These are phyloP conservation scores for Ommatoiulus sabulosus DNA, from an alignment of 2,888 invertebrate genomes.

Conservation along the genomic window DNA sequence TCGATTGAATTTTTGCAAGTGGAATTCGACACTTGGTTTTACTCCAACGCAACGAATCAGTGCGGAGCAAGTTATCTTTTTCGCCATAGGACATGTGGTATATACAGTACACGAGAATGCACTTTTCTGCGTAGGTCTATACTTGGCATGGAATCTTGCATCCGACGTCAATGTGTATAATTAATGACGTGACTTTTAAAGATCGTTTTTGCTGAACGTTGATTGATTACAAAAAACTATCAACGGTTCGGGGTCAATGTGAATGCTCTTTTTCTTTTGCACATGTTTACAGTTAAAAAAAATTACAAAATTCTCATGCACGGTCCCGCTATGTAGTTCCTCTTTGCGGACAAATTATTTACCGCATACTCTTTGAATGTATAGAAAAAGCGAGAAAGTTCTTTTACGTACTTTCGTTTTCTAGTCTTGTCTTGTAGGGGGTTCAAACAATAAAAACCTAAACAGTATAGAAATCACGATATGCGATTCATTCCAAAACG, in stretches of 20 bases:
- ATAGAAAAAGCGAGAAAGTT: too few relatives aligned
- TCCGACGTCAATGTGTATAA: background rate
- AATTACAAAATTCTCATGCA: too few relatives aligned
- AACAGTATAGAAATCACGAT: too few relatives aligned
- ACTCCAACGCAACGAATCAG: background rate
- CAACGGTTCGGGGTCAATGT: background rate
- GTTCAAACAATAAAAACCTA: too few relatives aligned
- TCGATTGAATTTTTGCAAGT: background rate
- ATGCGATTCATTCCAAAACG: too few relatives aligned
- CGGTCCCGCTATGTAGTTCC: too few relatives aligned
- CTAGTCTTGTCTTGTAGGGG: too few relatives aligned
- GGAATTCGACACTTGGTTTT: background rate
- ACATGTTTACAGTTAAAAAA: background rate
- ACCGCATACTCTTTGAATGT: too few relatives aligned
- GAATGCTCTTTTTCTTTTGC: background rate
- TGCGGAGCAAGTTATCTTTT: background rate
- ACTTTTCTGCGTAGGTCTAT: background rate
- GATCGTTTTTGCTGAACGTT: background rate
- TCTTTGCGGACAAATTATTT: too few relatives aligned
- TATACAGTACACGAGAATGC: background rate
- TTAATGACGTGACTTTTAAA: background rate
- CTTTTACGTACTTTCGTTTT: too few relatives aligned
- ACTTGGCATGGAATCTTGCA: background rate
- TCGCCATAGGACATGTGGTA: background rate
- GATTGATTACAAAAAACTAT: background rate